Evolutionary conservation across 2,113 vertebrate species (phyloP), one percentile per base, ranked within the genome.

Genomic region (Mormyrus lacerda): DNA sequence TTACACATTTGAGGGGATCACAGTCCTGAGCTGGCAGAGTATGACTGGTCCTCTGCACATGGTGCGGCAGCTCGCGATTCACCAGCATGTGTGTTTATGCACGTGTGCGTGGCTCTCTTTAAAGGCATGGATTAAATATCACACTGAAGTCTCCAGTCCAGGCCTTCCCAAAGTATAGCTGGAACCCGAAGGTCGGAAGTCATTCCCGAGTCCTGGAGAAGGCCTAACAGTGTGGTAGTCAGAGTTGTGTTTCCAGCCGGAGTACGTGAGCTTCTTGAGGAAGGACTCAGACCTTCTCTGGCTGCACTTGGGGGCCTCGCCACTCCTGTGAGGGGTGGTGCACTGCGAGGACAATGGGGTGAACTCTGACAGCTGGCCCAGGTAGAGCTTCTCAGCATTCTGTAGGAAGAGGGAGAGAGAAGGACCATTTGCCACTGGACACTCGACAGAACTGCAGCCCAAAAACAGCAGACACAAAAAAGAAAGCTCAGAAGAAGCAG

Each of bases 91-190:
- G 58, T 35, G 1, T 88, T 61, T 73, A 15, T 73, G 42, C n/a
- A 8, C 42, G 21, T 87, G 48, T 61, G 51, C 3, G 10, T 65
- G 53, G 2, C 9, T 89, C 9, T 84, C 27, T 85, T n/a, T 73
- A 53, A 90, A 89, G 82, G 91, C 85, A 85, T 89, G 58, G 85
- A 45, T 87, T 55, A 84, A 45, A 76, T 45, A 87, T 95, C 94
- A 98, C 65, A 98, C 96, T 1, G 95, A 94, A 3, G 97, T 97
- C 93, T 97, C 97, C 85, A 95, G 93, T 91, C 95, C 96, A 19
- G 96, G 93, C 92, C 94, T 92, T 17, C 87, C 86, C 92, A 93
- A 93, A 90, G 90, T 65, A 76, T 93, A 94, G 19, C 93, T 91
- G 55, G 90, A 90, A 88, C 92, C 91, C 17, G 94, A 92, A 69